A percentile compares a stretch with the other conserved stretches of the same genome.
Evolutionary conservation across 64 coral and sea anemone genomes (phyloP).

Genomic region (Anthopleura sola): DNA sequence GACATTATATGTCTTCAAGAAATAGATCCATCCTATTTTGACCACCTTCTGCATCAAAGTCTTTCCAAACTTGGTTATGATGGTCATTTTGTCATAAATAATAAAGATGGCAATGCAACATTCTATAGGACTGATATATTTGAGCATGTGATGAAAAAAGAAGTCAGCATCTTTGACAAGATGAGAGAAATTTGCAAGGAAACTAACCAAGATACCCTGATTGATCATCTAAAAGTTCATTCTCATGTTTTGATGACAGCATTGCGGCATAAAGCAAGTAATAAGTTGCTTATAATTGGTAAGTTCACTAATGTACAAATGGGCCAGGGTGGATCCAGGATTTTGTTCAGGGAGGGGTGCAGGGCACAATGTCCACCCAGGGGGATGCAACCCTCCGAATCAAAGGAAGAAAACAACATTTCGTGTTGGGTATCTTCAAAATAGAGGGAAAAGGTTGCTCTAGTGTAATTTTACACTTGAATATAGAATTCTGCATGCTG

Average conservation of each 20-base stretch:
- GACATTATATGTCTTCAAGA: conserved; percentile 62
- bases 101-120: conserved; percentile 12
- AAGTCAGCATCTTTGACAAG: conserved; percentile 12
- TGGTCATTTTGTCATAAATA: conserved; percentile 16
- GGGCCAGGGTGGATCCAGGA: too few relatives aligned
- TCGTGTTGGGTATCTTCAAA: too few relatives aligned
- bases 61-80: conserved; percentile 18
- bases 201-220: background rate
- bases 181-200: background rate
- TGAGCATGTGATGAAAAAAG: conserved; percentile 15
- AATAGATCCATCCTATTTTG: conserved; percentile 38
- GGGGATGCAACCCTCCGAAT: too few relatives aligned
- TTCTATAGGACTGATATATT: conserved; percentile 41
- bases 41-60: conserved; percentile 8
- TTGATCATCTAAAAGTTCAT: background rate
- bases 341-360: too few relatives aligned
- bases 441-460: too few relatives aligned
- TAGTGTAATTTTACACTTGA: too few relatives aligned
- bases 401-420: too few relatives aligned
- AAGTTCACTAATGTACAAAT: background rate
- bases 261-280: conserved; percentile 3
- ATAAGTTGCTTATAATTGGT: conserved; percentile 4
- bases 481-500: too few relatives aligned
- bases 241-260: background rate
- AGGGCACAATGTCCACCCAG: too few relatives aligned